These are phyloP conservation scores for Florisuga fusca DNA, from an alignment of 2,797 vertebrate genomes.

Conservation along the genomic window DNA sequence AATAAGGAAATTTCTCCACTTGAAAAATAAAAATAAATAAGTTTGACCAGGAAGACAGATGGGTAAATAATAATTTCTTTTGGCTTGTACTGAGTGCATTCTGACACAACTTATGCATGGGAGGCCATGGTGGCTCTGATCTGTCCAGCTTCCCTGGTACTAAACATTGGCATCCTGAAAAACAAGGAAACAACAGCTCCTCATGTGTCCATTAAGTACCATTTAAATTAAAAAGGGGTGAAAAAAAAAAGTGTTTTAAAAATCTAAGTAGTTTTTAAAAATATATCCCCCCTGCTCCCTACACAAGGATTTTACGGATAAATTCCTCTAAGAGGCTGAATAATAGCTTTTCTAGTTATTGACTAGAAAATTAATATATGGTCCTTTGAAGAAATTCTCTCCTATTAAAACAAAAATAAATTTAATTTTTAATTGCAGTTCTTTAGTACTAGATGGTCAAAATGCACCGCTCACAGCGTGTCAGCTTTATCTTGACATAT, in stretches of 20 bases:
- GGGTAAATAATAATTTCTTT: not conserved
- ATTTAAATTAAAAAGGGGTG: not conserved
- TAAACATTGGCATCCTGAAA: not conserved
- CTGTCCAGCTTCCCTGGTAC: not conserved
- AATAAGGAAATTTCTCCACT: not conserved
- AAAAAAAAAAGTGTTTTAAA: not conserved
- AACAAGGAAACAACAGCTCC: not conserved
- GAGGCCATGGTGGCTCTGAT: not conserved
- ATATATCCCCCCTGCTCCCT: not conserved
- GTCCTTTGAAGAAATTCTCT: not conserved
- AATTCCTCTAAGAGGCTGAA: slow-evolving; percentile 7
- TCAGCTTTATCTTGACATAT: not conserved
- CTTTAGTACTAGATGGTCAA: not conserved
- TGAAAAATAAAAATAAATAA: not conserved
- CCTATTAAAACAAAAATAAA: not conserved
- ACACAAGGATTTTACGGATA: not conserved
- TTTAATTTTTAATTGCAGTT: not conserved
- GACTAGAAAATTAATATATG: not conserved
- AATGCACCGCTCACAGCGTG: not conserved
- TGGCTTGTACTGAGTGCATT: not conserved
- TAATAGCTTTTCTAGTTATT: not conserved
- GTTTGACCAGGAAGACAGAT: not conserved
- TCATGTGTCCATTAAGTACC: rapidly evolving
- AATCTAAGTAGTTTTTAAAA: not conserved
- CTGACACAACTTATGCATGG: not conserved